Conservation (phyloP, 1,140 invertebrate species). For the Goniozus legneri region DNA sequence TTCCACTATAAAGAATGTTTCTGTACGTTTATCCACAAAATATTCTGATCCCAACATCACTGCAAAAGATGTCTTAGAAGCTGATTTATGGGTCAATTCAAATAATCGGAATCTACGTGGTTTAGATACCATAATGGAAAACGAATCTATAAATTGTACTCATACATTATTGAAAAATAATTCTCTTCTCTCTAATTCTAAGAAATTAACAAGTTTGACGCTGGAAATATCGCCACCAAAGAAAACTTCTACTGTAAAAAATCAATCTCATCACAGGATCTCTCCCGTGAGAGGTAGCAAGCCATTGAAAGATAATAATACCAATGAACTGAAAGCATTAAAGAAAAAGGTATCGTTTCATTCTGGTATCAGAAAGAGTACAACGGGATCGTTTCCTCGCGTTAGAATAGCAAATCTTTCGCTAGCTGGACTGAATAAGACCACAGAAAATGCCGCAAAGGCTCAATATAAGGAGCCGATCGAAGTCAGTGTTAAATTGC, state of each 20-base stretch:
- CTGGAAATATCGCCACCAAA: slow-evolving; percentile 39
- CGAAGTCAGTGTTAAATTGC: slow-evolving; percentile 26
- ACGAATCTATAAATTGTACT: neutral
- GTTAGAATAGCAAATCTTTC: slow-evolving; percentile 36
- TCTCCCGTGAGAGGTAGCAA: slow-evolving; percentile 25
- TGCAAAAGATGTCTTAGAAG: slow-evolving; percentile 34
- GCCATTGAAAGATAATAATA: slow-evolving; percentile 32
- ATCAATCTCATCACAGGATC: slow-evolving; percentile 15
- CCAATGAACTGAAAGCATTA: slow-evolving; percentile 6
- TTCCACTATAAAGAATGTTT: slow-evolving; percentile 4
- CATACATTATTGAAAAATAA: neutral
- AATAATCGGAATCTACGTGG: slow-evolving; percentile 5
- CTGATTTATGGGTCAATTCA: slow-evolving; percentile 34
- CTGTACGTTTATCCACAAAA: neutral
- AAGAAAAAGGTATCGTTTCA: slow-evolving; percentile 32
- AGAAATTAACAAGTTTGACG: neutral
- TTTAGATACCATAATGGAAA: slow-evolving; percentile 15
- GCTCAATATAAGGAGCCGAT: neutral
- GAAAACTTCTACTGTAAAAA: slow-evolving; percentile 2
- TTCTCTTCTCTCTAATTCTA: neutral
- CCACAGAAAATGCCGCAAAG: slow-evolving; percentile 14
- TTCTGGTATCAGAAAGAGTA: slow-evolving; percentile 19
- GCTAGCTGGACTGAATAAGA: slow-evolving; percentile 18
- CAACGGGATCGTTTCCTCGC: neutral
- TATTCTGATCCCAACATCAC: slow-evolving; percentile 15